Conservation (phyloP, 2,113 vertebrate genomes). For the Gobio gobio region DNA sequence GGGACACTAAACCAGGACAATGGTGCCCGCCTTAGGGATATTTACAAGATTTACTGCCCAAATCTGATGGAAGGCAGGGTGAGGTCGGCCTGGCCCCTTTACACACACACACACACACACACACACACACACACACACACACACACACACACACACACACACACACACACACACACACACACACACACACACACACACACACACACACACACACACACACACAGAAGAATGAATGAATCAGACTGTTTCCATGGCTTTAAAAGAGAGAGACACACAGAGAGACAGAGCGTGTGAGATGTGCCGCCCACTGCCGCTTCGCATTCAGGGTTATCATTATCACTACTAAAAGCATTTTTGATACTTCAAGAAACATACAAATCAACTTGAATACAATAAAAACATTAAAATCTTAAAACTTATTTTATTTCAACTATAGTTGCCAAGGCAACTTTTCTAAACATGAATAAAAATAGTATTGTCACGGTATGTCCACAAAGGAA, state of each 20-base stretch:
- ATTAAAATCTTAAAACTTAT: no score
- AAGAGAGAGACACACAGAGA: conserved; percentile 57
- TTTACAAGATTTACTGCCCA: conserved; percentile 77
- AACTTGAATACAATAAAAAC: no score
- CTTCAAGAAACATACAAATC: no score
- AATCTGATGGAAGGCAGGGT: conserved; percentile 58
- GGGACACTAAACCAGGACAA: conserved; percentile 58
- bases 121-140: conserved; percentile 56
- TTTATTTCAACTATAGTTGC: no score
- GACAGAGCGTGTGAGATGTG: background rate
- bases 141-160: conserved; percentile 25
- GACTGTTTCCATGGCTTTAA: conserved; percentile 73
- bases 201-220: conserved; percentile 64
- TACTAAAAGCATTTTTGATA: no score
- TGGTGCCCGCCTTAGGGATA: conserved; percentile 65
- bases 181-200: conserved; percentile 56
- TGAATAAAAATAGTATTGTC: no score
- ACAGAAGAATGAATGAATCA: conserved; percentile 59
- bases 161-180: conserved; percentile 42
- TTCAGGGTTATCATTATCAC: no score
- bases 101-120: conserved; percentile 69
- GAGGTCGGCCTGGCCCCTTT: conserved; percentile 60
- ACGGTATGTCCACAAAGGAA: no score
- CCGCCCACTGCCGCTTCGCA: background rate
- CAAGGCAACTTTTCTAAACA: no score